Base-by-base conservation (phyloP, 2,888 invertebrate genomes). In the Panopea generosa region DNA sequence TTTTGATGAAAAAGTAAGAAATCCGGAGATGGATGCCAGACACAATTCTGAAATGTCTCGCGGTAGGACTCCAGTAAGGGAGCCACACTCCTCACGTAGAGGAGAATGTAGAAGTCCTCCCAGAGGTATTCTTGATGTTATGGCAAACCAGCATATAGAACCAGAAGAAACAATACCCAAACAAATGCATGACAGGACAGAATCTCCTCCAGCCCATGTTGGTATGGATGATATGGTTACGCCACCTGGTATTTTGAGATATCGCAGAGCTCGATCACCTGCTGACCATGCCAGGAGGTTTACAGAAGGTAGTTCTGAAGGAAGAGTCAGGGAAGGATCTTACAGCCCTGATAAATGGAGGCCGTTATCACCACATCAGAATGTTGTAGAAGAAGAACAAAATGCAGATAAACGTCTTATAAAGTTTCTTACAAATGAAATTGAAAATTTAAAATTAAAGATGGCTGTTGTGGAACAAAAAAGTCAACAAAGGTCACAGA, bases 371-470 rank as follows among this genome's bases (percentile, higher is more conserved):
- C 66, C 69, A 29, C 38, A 63, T 43, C 55, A 53, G 20, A n/a
- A 22, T 3, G 59, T 57, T 16, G 14, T 18, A 38, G 56, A 65
- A 38, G 63, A 63, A 20, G 68, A 67, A 38, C 57, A 72, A 52
- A 77, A 81, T 75, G 65, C 77, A 38, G 81, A 81, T 66, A 81
- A 81, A 59, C 69, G 85, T 45, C 62, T 85, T 6, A 82, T 83
- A 1, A 83, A 79, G 24, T 84, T 84, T 52, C 63, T 85, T 9
- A 82, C 82, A 9, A 83, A 85, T 72, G 89, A 89, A 77, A 83
- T 89, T 24, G 87, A 89, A 73, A 82, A 84, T 27, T 68, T 89
- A 38, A 87, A 86, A 50, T 59, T 85, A n/a, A 89, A 87, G 60
- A 85, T 89, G 69, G 86, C 87, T 38, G 75, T 84, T 24, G 75